Conservation (phyloP, 2,113 vertebrate genomes). For the Lagenorhynchus albirostris region DNA sequence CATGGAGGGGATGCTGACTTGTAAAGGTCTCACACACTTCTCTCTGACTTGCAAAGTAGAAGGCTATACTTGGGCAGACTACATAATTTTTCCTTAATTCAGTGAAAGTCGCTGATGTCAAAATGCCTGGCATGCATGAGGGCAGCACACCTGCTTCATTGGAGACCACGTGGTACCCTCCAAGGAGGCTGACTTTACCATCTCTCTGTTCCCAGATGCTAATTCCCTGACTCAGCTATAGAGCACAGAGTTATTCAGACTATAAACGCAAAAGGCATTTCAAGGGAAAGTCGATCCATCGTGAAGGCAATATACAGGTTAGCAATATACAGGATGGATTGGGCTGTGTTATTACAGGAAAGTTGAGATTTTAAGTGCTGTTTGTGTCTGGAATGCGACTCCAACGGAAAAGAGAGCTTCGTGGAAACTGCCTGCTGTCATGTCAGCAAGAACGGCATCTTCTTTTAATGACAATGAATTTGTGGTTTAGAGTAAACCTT, state of each 20-base stretch:
- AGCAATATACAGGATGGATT: not conserved
- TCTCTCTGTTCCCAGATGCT: not conserved
- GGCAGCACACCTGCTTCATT: not conserved
- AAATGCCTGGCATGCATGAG: not conserved
- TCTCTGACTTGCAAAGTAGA: not conserved
- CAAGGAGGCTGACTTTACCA: not conserved
- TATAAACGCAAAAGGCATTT: not conserved
- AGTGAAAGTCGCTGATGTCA: not conserved
- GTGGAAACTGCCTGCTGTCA: not conserved
- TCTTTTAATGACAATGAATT: not conserved
- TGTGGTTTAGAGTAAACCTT: not conserved
- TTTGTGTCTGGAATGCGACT: not conserved
- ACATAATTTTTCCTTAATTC: not conserved
- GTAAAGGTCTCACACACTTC: not conserved
- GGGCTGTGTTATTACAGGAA: not conserved
- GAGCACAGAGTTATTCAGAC: not conserved
- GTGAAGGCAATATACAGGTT: not conserved
- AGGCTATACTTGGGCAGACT: not conserved
- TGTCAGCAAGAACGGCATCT: not conserved
- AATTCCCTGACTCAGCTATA: not conserved
- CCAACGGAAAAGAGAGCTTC: not conserved
- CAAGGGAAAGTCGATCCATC: not conserved
- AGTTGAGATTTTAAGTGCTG: not conserved
- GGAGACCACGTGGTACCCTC: not conserved
- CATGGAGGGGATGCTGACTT: rapidly evolving